Evolutionary conservation across 2,113 vertebrate species (phyloP).

Genomic region (Lasiurus cinereus): DNA sequence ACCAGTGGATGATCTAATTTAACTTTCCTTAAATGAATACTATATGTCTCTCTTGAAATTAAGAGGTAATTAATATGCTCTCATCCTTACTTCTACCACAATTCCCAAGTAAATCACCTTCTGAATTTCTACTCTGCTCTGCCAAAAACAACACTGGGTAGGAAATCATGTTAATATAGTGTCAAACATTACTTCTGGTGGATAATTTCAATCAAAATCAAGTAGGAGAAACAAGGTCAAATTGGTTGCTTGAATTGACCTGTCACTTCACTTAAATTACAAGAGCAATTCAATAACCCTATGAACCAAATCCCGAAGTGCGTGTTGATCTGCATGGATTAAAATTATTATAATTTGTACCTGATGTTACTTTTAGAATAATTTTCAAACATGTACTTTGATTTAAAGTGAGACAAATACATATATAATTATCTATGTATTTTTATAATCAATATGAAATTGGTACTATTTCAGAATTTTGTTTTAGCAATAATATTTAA

Average conservation of each 20-base stretch:
- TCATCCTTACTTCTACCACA: neutral
- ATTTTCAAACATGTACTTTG: neutral
- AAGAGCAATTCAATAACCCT: neutral
- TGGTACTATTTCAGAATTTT: neutral
- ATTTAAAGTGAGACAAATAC: neutral
- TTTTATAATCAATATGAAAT: neutral
- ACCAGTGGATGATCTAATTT: slow-evolving; percentile 70
- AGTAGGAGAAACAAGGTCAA: slow-evolving; percentile 23
- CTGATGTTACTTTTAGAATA: neutral
- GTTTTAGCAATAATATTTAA: neutral
- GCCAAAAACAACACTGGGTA: neutral
- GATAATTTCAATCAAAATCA: slow-evolving; percentile 29
- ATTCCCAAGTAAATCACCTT: neutral
- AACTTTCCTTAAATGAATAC: neutral
- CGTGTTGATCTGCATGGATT: neutral
- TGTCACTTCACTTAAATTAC: slow-evolving; percentile 43
- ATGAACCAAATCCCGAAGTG: neutral
- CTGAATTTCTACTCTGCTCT: neutral
- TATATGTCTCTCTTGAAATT: neutral
- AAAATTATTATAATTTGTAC: neutral
- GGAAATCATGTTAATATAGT: neutral
- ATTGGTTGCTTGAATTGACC: neutral
- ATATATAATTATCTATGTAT: neutral
- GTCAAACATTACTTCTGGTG: neutral
- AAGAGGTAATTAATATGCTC: neutral